These are phyloP conservation scores for Hexactinellida sp. DNA, from an alignment of 37 sponge, comb jelly and placozoan genomes.

Conservation along the genomic window DNA sequence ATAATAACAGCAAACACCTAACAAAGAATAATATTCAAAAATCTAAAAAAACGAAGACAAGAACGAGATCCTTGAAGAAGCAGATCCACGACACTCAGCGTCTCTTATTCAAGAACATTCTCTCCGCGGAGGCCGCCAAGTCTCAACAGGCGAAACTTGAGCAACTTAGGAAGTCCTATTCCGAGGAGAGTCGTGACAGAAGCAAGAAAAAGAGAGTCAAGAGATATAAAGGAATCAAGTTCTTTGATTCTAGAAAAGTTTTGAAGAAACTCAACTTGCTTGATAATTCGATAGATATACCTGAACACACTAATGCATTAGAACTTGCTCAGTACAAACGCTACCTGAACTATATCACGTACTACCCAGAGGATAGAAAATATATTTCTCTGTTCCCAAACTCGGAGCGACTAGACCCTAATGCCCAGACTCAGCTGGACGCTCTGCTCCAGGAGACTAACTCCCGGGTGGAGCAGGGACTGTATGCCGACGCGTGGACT, in stretches of 20 bases:
- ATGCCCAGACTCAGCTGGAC: neutral
- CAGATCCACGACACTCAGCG: neutral
- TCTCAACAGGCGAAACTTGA: neutral
- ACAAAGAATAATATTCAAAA: too few species aligned
- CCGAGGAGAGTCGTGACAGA: neutral
- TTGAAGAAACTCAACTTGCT: neutral
- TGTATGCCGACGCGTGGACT: neutral
- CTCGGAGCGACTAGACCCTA: neutral
- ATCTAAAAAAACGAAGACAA: neutral
- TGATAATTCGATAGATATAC: neutral
- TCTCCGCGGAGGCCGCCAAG: neutral
- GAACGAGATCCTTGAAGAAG: neutral
- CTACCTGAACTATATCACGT: neutral
- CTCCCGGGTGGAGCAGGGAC: neutral
- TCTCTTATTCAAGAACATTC: slow-evolving; percentile 13
- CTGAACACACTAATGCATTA: neutral
- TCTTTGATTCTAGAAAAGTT: neutral
- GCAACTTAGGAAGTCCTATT: neutral
- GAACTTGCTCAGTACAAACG: neutral
- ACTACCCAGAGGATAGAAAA: neutral
- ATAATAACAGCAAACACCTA: neutral
- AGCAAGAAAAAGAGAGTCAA: neutral
- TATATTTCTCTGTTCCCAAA: neutral
- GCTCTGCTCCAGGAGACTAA: neutral
- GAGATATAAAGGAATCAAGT: neutral